Evolutionary conservation across 2,888 invertebrate species (phyloP).

Genomic region (Autographa pulchrina): DNA sequence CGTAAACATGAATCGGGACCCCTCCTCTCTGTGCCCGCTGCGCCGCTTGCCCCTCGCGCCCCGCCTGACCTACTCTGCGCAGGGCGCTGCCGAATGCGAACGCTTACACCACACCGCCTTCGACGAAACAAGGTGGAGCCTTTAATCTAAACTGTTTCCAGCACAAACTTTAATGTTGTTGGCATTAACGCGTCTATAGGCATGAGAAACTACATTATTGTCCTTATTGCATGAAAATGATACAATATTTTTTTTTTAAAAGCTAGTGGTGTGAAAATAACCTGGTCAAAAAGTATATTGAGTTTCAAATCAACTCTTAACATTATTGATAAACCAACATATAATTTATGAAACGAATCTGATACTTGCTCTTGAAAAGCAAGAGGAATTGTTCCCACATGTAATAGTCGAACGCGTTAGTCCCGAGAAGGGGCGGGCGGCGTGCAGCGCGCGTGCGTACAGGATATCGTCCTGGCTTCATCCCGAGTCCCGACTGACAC

Average conservation of each 20-base stretch:
- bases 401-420: slow-evolving; percentile 20
- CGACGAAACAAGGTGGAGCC: slow-evolving; percentile 40
- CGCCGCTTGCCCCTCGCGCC: slow-evolving; percentile 54
- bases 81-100: slow-evolving; percentile 59
- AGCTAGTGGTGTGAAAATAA: not conserved
- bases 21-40: slow-evolving; percentile 51
- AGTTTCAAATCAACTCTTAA: not conserved
- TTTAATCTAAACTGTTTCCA: slow-evolving; percentile 22
- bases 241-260: not conserved
- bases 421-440: slow-evolving; percentile 43
- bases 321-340: not conserved
- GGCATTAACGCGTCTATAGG: slow-evolving; percentile 21
- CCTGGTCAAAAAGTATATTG: not conserved
- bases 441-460: slow-evolving; percentile 50
- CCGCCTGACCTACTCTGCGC: slow-evolving; percentile 72
- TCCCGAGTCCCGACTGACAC: slow-evolving; percentile 35
- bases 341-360: not conserved
- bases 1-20: slow-evolving; percentile 87
- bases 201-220: slow-evolving; percentile 1
- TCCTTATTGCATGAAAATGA: not conserved
- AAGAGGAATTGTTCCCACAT: slow-evolving; percentile 23
- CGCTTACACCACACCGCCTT: slow-evolving; percentile 39
- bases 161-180: slow-evolving; percentile 22
- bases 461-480: slow-evolving; percentile 52
- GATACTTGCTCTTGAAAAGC: not conserved